A percentile compares a stretch with the other conserved stretches of the same genome.
phyloP scores from a whole-genome alignment of 2,888 invertebrate species.

The Ichneumon xanthorius region DNA sequence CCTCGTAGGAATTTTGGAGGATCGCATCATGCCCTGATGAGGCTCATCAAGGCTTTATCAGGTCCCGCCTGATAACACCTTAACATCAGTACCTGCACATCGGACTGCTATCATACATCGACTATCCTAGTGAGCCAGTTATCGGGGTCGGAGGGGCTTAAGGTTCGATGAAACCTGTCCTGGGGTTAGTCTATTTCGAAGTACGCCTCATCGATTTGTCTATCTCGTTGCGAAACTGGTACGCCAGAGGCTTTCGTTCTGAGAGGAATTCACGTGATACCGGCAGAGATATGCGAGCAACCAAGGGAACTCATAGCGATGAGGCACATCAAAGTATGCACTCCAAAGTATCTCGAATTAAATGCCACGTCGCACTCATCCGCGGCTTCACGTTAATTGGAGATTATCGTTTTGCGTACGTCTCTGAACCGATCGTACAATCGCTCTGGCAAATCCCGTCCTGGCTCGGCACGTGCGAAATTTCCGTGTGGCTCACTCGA shows the following conservation, averaged over 20 bases:
- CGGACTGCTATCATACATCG: constrained; percentile 44
- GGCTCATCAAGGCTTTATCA: no score
- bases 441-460: background rate
- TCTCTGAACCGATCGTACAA: constrained; percentile 1
- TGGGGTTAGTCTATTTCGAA: constrained; percentile 15
- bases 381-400: constrained; percentile 62
- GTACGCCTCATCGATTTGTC: constrained; percentile 51
- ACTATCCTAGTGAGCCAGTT: constrained; percentile 28
- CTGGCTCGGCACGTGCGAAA: constrained; percentile 52
- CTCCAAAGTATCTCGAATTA: constrained; percentile 63
- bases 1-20: background rate
- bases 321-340: constrained; percentile 44
- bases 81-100: constrained; percentile 34
- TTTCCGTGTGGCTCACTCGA: constrained; percentile 59
- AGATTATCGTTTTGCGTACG: constrained; percentile 59
- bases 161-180: background rate
- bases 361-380: constrained; percentile 60
- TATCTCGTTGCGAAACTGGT: constrained; percentile 42
- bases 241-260: constrained; percentile 29
- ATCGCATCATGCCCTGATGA: no score
- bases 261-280: constrained; percentile 39
- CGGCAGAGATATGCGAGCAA: constrained; percentile 24
- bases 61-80: no score
- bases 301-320: constrained; percentile 35
- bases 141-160: constrained; percentile 14